Evolutionary conservation across 2,113 vertebrate species (phyloP).

Genomic region (Plecotus auritus): DNA sequence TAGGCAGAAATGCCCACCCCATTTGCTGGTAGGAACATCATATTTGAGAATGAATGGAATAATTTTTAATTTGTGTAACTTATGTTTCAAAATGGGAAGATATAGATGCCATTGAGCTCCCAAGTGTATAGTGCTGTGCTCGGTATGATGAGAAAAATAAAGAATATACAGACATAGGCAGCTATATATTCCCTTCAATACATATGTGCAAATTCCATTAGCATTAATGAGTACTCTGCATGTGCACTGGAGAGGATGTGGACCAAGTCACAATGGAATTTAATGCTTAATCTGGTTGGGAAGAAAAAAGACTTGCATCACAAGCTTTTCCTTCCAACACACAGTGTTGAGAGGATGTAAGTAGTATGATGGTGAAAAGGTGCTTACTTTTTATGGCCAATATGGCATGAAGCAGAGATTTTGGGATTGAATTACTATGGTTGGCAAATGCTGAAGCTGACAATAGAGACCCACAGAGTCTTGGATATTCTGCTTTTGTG

Average conservation of each 20-base stretch:
- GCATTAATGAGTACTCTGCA: conserved; percentile 13
- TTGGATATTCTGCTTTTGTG: conserved; percentile 17
- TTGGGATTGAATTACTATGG: not conserved
- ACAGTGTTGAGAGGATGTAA: not conserved
- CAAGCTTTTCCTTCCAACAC: not conserved
- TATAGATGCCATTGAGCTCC: not conserved
- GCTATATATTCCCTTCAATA: not conserved
- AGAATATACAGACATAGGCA: not conserved
- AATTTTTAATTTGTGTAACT: conserved; percentile 23
- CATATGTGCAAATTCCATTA: conserved; percentile 1
- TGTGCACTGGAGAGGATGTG: not conserved
- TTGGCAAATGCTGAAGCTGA: conserved; percentile 26
- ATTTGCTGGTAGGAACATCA: not conserved
- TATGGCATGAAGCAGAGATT: not conserved
- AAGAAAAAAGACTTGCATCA: not conserved
- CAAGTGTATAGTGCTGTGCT: not conserved
- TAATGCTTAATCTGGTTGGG: not conserved
- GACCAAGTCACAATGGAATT: not conserved
- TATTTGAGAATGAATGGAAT: not conserved
- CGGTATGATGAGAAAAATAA: conserved; percentile 24
- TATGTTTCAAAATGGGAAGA: conserved; percentile 45
- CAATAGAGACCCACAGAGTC: conserved; percentile 18
- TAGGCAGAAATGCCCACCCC: conserved; percentile 2
- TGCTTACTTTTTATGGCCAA: not conserved
- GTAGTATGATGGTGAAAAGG: not conserved